Evolutionary conservation across 2,888 invertebrate genomes (phyloP).

Genomic region (Lymantria dispar): DNA sequence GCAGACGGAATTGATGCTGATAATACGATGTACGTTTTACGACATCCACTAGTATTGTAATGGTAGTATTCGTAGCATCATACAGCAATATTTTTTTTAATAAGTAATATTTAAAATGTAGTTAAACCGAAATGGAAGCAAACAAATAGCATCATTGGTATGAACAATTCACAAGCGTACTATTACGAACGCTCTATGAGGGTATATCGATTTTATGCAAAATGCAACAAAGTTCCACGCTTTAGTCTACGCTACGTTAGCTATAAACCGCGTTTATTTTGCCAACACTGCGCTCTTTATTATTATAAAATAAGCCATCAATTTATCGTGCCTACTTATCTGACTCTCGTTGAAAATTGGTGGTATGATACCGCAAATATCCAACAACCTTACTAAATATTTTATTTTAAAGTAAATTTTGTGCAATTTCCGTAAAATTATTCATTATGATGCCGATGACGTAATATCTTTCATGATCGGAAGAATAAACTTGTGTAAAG

Average conservation of each 20-base stretch:
- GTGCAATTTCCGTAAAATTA: too few relatives aligned
- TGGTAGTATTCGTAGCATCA: too few relatives aligned
- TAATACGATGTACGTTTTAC: too few relatives aligned
- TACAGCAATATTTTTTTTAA: too few relatives aligned
- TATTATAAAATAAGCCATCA: conserved; percentile 57
- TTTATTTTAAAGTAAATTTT: neutral
- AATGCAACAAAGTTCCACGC: conserved; percentile 65
- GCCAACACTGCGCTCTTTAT: conserved; percentile 47
- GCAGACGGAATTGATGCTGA: too few relatives aligned
- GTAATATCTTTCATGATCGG: too few relatives aligned
- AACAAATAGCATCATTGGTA: conserved; percentile 2
- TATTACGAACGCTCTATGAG: conserved; percentile 45
- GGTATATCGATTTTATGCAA: conserved; percentile 74
- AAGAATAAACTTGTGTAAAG: too few relatives aligned
- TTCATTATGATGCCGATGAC: too few relatives aligned
- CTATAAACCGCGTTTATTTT: conserved; percentile 59
- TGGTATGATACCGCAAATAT: conserved; percentile 29
- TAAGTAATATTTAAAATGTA: too few relatives aligned
- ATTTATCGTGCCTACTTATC: conserved; percentile 50
- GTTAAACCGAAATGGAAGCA: neutral
- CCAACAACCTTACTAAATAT: conserved; percentile 2
- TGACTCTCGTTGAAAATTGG: conserved; percentile 37
- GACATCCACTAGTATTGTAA: too few relatives aligned
- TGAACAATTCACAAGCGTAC: conserved; percentile 23
- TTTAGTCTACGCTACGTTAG: conserved; percentile 53